A percentile compares a stretch with the other conserved stretches of the same genome.
phyloP scores from a whole-genome alignment of 2,888 invertebrate genomes.

The Leptinotarsa rubiginosa region DNA sequence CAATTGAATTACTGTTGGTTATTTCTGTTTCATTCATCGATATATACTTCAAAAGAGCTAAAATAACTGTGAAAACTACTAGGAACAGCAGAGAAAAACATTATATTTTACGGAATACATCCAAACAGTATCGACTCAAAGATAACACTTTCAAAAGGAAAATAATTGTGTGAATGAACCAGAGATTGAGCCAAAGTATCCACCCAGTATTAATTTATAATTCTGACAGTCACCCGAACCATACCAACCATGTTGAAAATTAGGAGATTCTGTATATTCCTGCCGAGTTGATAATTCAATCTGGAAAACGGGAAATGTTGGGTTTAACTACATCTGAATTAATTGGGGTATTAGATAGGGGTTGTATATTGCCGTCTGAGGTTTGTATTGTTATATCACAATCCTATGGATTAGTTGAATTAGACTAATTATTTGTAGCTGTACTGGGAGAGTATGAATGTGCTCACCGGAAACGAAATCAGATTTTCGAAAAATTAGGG shows the following conservation, averaged over 20 bases:
- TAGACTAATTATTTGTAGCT: slow-evolving; percentile 5
- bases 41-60: too few relatives aligned
- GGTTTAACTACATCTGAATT: slow-evolving; percentile 39
- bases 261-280: slow-evolving; percentile 31
- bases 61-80: too few relatives aligned
- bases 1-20: too few relatives aligned
- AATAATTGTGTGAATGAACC: too few relatives aligned
- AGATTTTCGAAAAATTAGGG: too few relatives aligned
- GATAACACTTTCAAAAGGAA: too few relatives aligned
- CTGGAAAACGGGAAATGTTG: slow-evolving; percentile 43
- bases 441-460: background rate
- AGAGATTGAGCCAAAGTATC: background rate
- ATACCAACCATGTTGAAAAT: slow-evolving; percentile 28
- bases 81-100: too few relatives aligned
- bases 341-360: slow-evolving; percentile 39
- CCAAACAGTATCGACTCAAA: too few relatives aligned
- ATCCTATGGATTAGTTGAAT: slow-evolving; percentile 10
- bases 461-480: background rate
- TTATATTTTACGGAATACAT: too few relatives aligned
- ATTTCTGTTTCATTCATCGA: too few relatives aligned
- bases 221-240: too few relatives aligned
- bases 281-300: slow-evolving; percentile 44
- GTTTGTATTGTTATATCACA: slow-evolving; percentile 21
- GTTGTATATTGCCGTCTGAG: slow-evolving; percentile 32
- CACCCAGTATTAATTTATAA: background rate